These are phyloP conservation scores for Eremobia ochroleuca DNA, from an alignment of 2,888 invertebrate species.

Conservation along the genomic window DNA sequence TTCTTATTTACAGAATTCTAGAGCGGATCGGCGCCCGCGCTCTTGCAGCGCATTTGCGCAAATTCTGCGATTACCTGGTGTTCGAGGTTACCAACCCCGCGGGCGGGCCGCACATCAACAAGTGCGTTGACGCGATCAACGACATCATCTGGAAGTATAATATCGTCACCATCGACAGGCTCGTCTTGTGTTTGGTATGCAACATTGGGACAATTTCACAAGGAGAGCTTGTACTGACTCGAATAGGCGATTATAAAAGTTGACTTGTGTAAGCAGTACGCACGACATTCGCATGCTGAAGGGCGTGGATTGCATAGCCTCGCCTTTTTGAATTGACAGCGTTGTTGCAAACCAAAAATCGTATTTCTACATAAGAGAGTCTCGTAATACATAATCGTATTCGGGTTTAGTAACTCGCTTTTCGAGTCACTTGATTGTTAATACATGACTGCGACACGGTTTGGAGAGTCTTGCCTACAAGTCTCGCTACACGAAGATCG, in stretches of 20 bases:
- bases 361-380: neutral
- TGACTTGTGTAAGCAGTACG: neutral
- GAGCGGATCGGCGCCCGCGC: slow-evolving; percentile 98
- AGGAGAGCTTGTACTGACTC: neutral
- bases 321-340: neutral
- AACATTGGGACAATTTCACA: neutral
- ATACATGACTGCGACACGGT: neutral
- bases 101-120: slow-evolving; percentile 97
- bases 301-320: too few relatives aligned
- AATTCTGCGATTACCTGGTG: slow-evolving; percentile 98
- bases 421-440: neutral
- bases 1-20: slow-evolving; percentile 93
- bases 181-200: slow-evolving; percentile 96
- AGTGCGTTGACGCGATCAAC: slow-evolving; percentile 98
- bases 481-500: neutral
- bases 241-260: neutral
- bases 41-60: slow-evolving; percentile 97
- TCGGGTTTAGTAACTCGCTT: neutral
- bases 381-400: neutral
- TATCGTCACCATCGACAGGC: slow-evolving; percentile 98
- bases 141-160: slow-evolving; percentile 99
- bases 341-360: neutral
- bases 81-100: slow-evolving; percentile 97
- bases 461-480: neutral
- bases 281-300: too few relatives aligned